Base-by-base conservation (phyloP, 2,113 vertebrate species). In the Atrichornis clamosus region DNA sequence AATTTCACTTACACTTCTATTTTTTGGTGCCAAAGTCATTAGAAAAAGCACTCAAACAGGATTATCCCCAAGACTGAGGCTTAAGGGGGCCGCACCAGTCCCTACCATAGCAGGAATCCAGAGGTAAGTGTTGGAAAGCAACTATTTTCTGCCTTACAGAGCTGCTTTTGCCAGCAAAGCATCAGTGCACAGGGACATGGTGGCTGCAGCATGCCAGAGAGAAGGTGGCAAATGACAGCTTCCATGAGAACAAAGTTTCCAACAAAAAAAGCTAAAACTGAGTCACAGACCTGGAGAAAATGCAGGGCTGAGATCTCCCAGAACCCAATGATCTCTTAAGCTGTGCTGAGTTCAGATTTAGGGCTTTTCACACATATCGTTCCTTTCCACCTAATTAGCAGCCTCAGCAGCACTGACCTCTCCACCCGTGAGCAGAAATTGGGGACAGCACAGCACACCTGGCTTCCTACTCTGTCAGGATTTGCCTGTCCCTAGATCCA, bases 21-120 rank as follows among this genome's bases (percentile, higher is more conserved):
- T 90, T 95, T 84, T 87, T 91, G 32, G 46, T 65, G 75, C 50
- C 59, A 89, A 74, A 81, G 53, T 49, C 53, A 15, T 92, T 95
- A 79, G 53, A 58, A 91, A 88, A 93, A 92, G 76, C 80, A 89
- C 49, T 63, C 47, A 92, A 93, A 89, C 17, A 52, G 84, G 89
- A 95, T 92, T 95, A 89, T 92, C 68, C 76, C 58, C 42, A 69
- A 90, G 77, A 89, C 74, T 42, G 23, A 81, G n/a, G 74, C 41
- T 92, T 94, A 87, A 95, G 87, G 44, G 47, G 74, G 46, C 77
- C 0, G 0, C 37, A 76, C 11, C 44, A 62, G 24, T 37, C 67
- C 42, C 59, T 62, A 11, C 60, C 27, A 28, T 8, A 13, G 18
- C 27, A 96, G 47, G 53, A 73, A 81, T 39, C 0, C 1, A 73